Base-by-base conservation (phyloP, 2,888 invertebrate species). In the Achlya flavicornis region DNA sequence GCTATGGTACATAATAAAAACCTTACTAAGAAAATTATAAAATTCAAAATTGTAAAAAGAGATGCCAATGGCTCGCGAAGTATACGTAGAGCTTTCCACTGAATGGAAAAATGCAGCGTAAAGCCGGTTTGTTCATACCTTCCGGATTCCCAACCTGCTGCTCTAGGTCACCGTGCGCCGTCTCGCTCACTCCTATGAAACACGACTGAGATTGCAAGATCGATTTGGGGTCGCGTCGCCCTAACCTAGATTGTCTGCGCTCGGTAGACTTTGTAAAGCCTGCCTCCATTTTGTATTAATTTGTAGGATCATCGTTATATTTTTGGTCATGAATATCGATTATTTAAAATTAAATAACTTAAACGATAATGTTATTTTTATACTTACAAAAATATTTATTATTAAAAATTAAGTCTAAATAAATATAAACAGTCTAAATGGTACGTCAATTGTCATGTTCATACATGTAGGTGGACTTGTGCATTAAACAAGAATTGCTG, bases 141-240 rank as follows among this genome's bases (percentile, higher is more conserved):
- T 92, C 92, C 92, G 92, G 92, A 92, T 92, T 92, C 92, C 89
- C 92, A 92, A 93, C 93, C 93, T 92, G 92, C 90, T 88, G 82
- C 90, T 92, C 91, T 92, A 91, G 92, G 92, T 93, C 92, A 92
- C 75, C 76, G 78, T 71, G 74, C 71, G 71, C 78, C 69, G 74
- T 92, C 92, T 82, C 91, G 74, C 89, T 92, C 88, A 69, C 89
- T 74, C 85, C 69, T 76, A 79, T 77, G 74, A 70, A 73, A 73
- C 71, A 74, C 75, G 83, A 84, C 81, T 78, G 85, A 86, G 89
- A 90, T 80, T 79, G 86, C 80, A 78, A 81, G 79, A 85, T 82
- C 86, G 87, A 89, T 92, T 92, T 91, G 89, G 92, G 92, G 91
- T 91, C 92, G 90, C 88, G 88, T 83, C 88, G 92, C 92, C 92